phyloP scores from a whole-genome alignment of 2,888 invertebrate genomes.

The Apoderus coryli region DNA sequence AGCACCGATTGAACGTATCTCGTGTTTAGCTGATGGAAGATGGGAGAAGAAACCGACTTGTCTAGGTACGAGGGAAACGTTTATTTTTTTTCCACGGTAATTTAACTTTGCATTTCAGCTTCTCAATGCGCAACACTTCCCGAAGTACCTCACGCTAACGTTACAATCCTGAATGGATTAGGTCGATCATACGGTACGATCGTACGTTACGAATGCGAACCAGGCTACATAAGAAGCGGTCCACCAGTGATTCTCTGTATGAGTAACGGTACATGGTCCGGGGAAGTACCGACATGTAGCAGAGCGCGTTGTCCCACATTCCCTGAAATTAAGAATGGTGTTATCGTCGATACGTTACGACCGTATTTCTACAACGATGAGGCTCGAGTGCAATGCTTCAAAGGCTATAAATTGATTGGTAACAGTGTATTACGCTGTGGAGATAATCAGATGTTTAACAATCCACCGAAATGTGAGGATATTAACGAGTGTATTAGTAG shows the following conservation, averaged over 20 bases:
- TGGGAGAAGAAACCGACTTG: constrained; percentile 90
- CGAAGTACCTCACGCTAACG: constrained; percentile 77
- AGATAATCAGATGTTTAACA: constrained; percentile 66
- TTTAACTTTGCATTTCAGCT: constrained; percentile 37
- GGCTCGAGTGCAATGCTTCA: constrained; percentile 80
- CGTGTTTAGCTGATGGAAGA: constrained; percentile 76
- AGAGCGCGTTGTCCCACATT: constrained; percentile 57
- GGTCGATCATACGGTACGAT: constrained; percentile 89
- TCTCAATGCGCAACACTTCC: constrained; percentile 80
- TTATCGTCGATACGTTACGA: constrained; percentile 62
- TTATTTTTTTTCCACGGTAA: background rate
- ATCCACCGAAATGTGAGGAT: constrained; percentile 79
- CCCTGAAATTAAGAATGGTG: constrained; percentile 76
- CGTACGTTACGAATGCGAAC: constrained; percentile 81
- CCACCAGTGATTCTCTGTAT: constrained; percentile 85
- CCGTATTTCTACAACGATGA: constrained; percentile 79
- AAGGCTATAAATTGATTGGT: constrained; percentile 63
- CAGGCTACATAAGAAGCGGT: constrained; percentile 77
- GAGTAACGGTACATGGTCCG: constrained; percentile 94
- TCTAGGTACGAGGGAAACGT: constrained; percentile 54
- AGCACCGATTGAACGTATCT: constrained; percentile 74
- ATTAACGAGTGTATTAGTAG: constrained; percentile 81
- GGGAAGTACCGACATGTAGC: constrained; percentile 75
- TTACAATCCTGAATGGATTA: constrained; percentile 75
- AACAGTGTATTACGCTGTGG: constrained; percentile 75